These are phyloP conservation scores for Trichopria drosophilae DNA, from an alignment of 2,888 invertebrate species.

Conservation along the genomic window DNA sequence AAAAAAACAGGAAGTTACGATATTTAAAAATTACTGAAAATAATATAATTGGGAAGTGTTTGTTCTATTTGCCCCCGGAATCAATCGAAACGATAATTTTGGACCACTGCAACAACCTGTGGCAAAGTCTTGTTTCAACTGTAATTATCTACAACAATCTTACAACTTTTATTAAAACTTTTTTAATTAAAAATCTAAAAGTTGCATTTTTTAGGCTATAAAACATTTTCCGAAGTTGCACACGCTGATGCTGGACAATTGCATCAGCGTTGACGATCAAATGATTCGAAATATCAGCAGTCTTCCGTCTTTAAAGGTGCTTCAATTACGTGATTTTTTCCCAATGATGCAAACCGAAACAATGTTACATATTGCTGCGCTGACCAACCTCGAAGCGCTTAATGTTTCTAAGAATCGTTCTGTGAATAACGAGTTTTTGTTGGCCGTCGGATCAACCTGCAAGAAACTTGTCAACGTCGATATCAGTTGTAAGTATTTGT, in stretches of 20 bases:
- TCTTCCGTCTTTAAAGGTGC: constrained; percentile 38
- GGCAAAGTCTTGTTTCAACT: constrained; percentile 37
- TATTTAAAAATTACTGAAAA: constrained; percentile 41
- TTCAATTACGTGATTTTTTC: constrained; percentile 44
- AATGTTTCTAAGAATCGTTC: constrained; percentile 59
- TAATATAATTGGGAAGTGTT: constrained; percentile 46
- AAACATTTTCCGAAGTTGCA: constrained; percentile 39
- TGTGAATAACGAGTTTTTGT: constrained; percentile 62
- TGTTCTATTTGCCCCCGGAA: constrained; percentile 43
- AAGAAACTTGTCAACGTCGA: constrained; percentile 42
- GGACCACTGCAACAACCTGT: constrained; percentile 40
- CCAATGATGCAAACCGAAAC: constrained; percentile 50
- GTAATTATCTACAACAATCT: constrained; percentile 36
- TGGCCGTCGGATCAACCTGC: constrained; percentile 56
- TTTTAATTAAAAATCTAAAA: constrained; percentile 5
- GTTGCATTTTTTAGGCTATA: constrained; percentile 39
- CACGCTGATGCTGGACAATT: constrained; percentile 41
- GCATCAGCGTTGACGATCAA: constrained; percentile 39
- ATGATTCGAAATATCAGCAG: constrained; percentile 43
- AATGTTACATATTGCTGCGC: constrained; percentile 55
- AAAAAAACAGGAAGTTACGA: constrained; percentile 43
- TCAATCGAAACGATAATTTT: constrained; percentile 48
- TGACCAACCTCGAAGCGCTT: constrained; percentile 59
- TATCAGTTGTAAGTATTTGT: constrained; percentile 40
- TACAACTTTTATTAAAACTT: constrained; percentile 4